Conservation (phyloP, 2,888 invertebrate species). For the Laothoe populi region DNA sequence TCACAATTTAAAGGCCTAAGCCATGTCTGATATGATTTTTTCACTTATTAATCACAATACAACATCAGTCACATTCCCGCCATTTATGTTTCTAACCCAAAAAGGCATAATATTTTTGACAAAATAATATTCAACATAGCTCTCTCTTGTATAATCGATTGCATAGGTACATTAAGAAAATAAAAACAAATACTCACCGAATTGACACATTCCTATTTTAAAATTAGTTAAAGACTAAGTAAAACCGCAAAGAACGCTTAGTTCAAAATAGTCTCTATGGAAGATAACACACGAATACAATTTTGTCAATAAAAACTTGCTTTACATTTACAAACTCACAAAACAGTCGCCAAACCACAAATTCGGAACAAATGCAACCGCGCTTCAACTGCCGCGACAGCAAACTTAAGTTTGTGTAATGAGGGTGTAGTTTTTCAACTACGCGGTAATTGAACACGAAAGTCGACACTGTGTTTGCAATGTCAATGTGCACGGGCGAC, state of each 20-base stretch:
- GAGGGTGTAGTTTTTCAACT: conserved; percentile 27
- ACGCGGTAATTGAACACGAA: not conserved
- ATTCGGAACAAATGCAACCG: not conserved
- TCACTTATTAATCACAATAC: no score
- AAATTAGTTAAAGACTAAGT: not conserved
- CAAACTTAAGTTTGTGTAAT: conserved; percentile 22
- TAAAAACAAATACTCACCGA: no score
- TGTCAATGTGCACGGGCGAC: not conserved
- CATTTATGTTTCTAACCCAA: no score
- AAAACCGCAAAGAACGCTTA: not conserved
- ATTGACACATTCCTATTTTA: not conserved
- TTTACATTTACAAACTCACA: conserved; percentile 16
- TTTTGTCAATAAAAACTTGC: conserved; percentile 17
- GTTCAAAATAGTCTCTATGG: not conserved
- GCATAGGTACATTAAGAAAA: no score
- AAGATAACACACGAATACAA: conserved; percentile 14
- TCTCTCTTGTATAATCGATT: no score
- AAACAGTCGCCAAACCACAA: not conserved
- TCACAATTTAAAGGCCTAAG: no score
- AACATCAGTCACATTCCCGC: no score
- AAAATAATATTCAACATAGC: no score
- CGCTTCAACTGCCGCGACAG: conserved; percentile 1
- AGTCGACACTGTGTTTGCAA: conserved; percentile 23
- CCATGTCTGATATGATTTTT: no score
- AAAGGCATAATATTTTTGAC: no score